Conservation (phyloP, 2,797 vertebrate species). For the Etheostoma nigrum region DNA sequence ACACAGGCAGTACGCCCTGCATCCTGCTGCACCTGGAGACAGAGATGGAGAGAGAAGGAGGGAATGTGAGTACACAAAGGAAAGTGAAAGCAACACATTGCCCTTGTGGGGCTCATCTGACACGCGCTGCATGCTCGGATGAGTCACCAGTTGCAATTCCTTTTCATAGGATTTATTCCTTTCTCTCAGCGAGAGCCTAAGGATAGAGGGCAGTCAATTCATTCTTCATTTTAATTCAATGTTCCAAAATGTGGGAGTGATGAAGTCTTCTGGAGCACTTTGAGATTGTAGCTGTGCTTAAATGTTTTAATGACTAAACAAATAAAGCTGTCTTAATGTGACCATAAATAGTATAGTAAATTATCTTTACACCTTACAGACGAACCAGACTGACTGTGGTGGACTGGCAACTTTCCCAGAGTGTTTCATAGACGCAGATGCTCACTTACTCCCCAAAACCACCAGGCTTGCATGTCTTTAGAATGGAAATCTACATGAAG, state of each 20-base stretch:
- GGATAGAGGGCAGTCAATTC: conserved; percentile 21
- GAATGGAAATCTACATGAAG: conserved; percentile 20
- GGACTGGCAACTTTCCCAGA: conserved; percentile 39
- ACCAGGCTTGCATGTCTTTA: conserved; percentile 24
- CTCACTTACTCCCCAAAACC: conserved; percentile 44
- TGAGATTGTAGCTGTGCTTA: conserved; percentile 23
- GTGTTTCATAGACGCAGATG: conserved; percentile 43
- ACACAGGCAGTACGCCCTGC: conserved; percentile 62
- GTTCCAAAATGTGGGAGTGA: conserved; percentile 24
- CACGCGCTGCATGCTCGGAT: conserved; percentile 7
- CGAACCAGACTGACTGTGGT: conserved; percentile 6
- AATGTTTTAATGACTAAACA: conserved; percentile 28
- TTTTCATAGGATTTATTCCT: neutral
- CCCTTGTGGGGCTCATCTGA: conserved; percentile 33
- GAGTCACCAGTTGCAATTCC: conserved; percentile 41
- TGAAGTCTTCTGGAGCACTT: conserved; percentile 25
- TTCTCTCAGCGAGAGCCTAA: conserved; percentile 10
- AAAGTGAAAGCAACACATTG: conserved; percentile 41
- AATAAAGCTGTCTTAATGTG: conserved; percentile 39
- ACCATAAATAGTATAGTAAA: conserved; percentile 28
- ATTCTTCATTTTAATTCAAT: conserved; percentile 43
- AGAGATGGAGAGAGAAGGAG: conserved; percentile 46
- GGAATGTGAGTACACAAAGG: conserved; percentile 55
- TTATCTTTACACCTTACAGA: conserved; percentile 35
- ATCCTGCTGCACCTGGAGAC: conserved; percentile 82